phyloP scores from a whole-genome alignment of 1,140 invertebrate species.

The Trinorchestia longiramus region DNA sequence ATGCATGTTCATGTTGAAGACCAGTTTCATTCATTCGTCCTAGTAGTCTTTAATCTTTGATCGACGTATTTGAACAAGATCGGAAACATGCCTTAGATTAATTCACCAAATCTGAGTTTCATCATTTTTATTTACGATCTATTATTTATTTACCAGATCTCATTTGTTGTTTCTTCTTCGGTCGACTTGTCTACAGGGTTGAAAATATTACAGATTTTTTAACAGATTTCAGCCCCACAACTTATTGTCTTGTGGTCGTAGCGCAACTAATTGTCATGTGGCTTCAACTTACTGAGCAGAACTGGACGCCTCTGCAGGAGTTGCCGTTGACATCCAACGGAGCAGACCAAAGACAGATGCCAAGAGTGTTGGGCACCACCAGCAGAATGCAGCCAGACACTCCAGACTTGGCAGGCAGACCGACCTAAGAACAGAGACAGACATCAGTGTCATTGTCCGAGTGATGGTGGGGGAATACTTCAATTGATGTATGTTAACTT shows the following conservation, averaged over 20 bases:
- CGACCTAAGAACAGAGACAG: constrained; percentile 68
- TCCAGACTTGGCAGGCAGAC: constrained; percentile 76
- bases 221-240: too few relatives aligned
- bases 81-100: neutral
- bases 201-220: too few relatives aligned
- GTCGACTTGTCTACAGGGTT: too few relatives aligned
- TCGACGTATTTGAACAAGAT: neutral
- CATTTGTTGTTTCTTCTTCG: too few relatives aligned
- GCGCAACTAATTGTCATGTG: too few relatives aligned
- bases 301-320: constrained; percentile 72
- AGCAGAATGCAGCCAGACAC: constrained; percentile 76
- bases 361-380: constrained; percentile 76
- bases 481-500: too few relatives aligned
- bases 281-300: constrained; percentile 70
- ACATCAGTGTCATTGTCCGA: neutral
- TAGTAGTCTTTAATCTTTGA: neutral
- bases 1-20: neutral
- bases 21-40: neutral
- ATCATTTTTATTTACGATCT: too few relatives aligned
- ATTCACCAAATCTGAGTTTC: too few relatives aligned
- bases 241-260: too few relatives aligned
- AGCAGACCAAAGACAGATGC: constrained; percentile 75
- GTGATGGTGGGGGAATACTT: neutral
- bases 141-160: too few relatives aligned
- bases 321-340: constrained; percentile 75